These are phyloP conservation scores for Brachyptera risi DNA, from an alignment of 2,888 invertebrate genomes.

Conservation along the genomic window DNA sequence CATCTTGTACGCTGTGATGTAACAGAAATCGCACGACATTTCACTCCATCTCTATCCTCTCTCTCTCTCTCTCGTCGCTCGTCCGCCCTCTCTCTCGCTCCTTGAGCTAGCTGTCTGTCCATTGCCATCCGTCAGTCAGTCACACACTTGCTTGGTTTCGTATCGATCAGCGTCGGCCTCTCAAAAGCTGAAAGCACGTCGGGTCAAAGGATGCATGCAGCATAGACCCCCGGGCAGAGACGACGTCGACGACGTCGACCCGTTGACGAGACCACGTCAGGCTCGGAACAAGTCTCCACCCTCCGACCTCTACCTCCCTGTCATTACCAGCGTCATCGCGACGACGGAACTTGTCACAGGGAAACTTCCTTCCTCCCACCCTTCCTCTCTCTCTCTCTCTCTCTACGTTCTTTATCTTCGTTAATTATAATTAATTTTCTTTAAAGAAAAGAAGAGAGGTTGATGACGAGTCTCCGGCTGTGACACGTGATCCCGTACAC, in stretches of 20 bases:
- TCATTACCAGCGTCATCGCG: not conserved
- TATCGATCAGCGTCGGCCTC: constrained; percentile 31
- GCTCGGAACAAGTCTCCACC: constrained; percentile 10
- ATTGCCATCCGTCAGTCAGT: constrained; percentile 25
- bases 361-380: not conserved
- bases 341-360: not conserved
- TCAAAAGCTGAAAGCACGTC: not conserved
- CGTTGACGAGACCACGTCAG: not conserved
- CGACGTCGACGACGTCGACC: not conserved
- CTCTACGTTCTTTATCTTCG: not conserved
- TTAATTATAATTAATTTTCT: constrained; percentile 23
- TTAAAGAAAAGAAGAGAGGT: constrained; percentile 7
- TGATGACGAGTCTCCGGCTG: not conserved
- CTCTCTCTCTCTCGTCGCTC: not conserved
- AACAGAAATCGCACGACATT: no score
- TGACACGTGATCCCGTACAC: not conserved
- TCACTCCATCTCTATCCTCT: no score
- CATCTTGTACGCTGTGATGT: no score
- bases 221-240: not conserved
- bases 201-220: not conserved
- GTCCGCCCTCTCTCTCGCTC: not conserved
- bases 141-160: constrained; percentile 22
- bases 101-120: constrained; percentile 20
- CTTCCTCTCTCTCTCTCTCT: not conserved
- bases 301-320: not conserved